Evolutionary conservation across 2,113 vertebrate genomes (phyloP).

Genomic region (Reinhardtius hippoglossoides): DNA sequence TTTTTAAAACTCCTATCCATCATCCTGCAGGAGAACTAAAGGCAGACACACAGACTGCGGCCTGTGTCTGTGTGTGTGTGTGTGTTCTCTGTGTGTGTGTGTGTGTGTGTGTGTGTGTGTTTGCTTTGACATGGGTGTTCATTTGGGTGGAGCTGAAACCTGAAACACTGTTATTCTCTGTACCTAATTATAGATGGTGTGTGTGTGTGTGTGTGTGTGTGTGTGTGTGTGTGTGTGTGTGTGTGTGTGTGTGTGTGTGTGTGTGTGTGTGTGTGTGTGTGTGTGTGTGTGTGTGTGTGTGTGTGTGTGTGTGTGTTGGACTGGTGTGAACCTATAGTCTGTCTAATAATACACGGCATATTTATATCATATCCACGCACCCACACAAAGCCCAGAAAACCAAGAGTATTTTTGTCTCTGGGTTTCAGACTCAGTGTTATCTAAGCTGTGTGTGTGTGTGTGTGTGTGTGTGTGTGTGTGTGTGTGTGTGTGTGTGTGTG

Average conservation of each 20-base stretch:
- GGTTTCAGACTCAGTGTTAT: slow-evolving; percentile 32
- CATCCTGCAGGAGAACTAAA: slow-evolving; percentile 40
- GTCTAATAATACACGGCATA: background rate
- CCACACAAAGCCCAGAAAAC: slow-evolving; percentile 24
- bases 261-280: slow-evolving; percentile 22
- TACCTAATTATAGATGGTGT: slow-evolving; percentile 68
- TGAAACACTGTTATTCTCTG: slow-evolving; percentile 53
- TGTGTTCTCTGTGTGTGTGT: slow-evolving; percentile 27
- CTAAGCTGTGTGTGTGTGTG: slow-evolving; percentile 23
- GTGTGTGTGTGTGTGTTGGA: background rate
- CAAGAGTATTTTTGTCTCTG: slow-evolving; percentile 28
- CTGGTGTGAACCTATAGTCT: background rate
- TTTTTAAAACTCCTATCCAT: slow-evolving; percentile 41
- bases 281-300: slow-evolving; percentile 19
- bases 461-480: slow-evolving; percentile 1
- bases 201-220: slow-evolving; percentile 28
- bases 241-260: background rate
- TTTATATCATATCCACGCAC: slow-evolving; percentile 44
- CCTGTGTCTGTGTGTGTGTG: slow-evolving; percentile 26
- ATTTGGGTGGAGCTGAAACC: slow-evolving; percentile 69
- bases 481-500: background rate
- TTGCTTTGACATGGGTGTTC: slow-evolving; percentile 34
- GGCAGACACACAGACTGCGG: slow-evolving; percentile 22
- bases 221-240: slow-evolving; percentile 21
- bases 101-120: slow-evolving; percentile 28